Base-by-base conservation (phyloP, 1,140 invertebrate genomes). In the Macrostomum lignano region DNA sequence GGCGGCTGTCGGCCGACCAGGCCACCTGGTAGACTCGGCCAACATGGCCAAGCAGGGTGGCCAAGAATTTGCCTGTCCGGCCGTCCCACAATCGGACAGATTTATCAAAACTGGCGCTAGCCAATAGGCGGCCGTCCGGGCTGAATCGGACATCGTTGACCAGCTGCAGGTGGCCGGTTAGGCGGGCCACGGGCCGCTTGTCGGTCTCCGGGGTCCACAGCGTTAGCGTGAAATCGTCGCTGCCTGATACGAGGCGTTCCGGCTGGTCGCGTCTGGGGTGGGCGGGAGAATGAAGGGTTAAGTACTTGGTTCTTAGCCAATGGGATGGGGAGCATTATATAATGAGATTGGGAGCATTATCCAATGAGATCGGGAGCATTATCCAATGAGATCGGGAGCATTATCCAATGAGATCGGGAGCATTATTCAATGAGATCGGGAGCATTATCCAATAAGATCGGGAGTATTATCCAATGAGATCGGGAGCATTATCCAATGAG, bases 71-170 rank as follows among this genome's bases (percentile, higher is more conserved):
- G 42, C 88, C 88, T 40, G 69, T 79, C 40, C 61, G 63, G 9
- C 78, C 73, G 51, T 84, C 70, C 91, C 91, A 98, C 7, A 98
- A 49, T 58, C 82, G 84, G 7, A 98, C 74, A 7, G 81, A 88
- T 54, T 96, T 94, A 50, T 98, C 91, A 60, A 96, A 98, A 1
- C 82, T 93, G 22, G 86, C 88, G 21, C 84, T 94, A 6, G 88
- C 91, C 42, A 96, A 71, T 5, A 77, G 54, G 37, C 78, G 64
- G 1, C 73, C 72, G 60, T 96, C 78, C 10, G 88, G 88, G 11
- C 86, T 94, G 57, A 94, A 98, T 56, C 76, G 77, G 0, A 98
- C 88, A 61, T 93, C 77, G 57, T 93, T 93, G 1, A 94, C 73
- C 4, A 86, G 58, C 51, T 94, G 82, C 49, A 88, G 78, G 60